A percentile compares a stretch with the other conserved stretches of the same genome.
Conservation (phyloP, 1,140 invertebrate genomes). For the Sarcophaga bullata region DNA sequence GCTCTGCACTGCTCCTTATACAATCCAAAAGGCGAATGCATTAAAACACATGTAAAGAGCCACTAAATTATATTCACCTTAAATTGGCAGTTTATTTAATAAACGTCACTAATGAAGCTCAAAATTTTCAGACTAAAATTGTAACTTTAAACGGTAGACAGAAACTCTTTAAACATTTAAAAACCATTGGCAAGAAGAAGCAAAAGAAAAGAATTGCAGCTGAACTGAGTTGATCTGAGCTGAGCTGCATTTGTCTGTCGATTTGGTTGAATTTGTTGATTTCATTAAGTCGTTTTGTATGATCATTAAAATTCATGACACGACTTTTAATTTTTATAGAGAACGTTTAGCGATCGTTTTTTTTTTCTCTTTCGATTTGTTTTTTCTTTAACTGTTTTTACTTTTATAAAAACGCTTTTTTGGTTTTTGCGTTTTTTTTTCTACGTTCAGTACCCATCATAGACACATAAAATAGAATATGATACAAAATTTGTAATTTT, state of each 20-base stretch:
- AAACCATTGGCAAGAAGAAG: too few relatives aligned
- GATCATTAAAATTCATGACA: slow-evolving; percentile 27
- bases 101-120: slow-evolving; percentile 19
- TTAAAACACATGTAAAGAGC: slow-evolving; percentile 21
- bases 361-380: not conserved
- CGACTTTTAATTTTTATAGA: not conserved
- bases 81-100: slow-evolving; percentile 19
- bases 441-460: not conserved
- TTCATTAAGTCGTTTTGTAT: slow-evolving; percentile 30
- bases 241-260: not conserved
- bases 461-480: too few relatives aligned
- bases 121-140: slow-evolving; percentile 12
- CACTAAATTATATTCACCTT: slow-evolving; percentile 2
- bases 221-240: not conserved
- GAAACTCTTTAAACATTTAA: too few relatives aligned
- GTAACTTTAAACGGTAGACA: not conserved
- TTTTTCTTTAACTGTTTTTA: not conserved
- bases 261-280: not conserved
- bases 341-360: not conserved
- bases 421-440: not conserved
- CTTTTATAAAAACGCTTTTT: not conserved
- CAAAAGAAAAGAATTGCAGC: not conserved
- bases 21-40: not conserved
- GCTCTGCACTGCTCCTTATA: not conserved
- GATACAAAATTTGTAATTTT: too few relatives aligned